A percentile compares a stretch with the other conserved stretches of the same genome.
These are phyloP conservation scores for Mus spicilegus DNA, from an alignment of 2,113 vertebrate species.

Conservation along the genomic window DNA sequence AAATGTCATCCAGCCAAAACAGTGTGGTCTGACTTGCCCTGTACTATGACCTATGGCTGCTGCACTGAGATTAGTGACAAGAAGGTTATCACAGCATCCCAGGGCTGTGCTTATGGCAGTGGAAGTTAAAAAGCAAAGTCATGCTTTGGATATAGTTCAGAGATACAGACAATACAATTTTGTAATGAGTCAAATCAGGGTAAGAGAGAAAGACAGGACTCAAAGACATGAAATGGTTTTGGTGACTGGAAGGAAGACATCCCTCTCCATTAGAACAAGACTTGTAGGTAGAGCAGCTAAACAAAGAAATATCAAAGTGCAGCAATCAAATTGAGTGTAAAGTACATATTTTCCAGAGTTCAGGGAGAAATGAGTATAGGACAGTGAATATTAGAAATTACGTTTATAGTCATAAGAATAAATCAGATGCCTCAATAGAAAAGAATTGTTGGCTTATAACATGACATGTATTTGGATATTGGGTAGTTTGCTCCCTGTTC, in stretches of 20 bases:
- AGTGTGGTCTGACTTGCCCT: neutral
- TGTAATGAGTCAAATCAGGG: neutral
- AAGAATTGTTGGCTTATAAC: neutral
- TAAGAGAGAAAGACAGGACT: neutral
- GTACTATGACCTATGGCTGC: neutral
- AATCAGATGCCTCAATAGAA: neutral
- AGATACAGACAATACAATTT: neutral
- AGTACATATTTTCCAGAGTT: no score
- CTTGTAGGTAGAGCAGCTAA: neutral
- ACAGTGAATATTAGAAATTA: neutral
- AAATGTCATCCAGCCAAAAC: neutral
- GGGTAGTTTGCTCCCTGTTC: neutral
- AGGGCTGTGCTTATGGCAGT: neutral
- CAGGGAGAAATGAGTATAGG: neutral
- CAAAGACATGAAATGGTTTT: neutral
- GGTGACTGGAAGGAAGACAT: accelerated
- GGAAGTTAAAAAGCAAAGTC: neutral
- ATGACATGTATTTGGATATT: neutral
- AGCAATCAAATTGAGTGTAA: neutral
- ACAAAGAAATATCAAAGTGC: neutral
- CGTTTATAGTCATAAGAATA: neutral
- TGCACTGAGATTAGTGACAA: neutral
- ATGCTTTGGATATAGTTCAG: neutral
- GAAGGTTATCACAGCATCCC: neutral
- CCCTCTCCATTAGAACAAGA: accelerated